Conservation (phyloP, 2,113 vertebrate species). For the Mobula hypostoma region DNA sequence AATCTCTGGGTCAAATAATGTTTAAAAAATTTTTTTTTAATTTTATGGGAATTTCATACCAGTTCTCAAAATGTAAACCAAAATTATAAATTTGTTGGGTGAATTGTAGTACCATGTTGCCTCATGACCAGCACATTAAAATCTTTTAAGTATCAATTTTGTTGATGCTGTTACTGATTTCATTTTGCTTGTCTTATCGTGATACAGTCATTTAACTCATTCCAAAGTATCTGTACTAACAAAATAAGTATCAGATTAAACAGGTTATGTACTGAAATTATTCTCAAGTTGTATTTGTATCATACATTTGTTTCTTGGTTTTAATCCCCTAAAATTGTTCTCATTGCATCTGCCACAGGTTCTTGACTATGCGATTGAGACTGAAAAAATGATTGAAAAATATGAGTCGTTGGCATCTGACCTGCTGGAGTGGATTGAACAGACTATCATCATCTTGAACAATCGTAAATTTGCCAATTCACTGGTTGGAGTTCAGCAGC, state of each 20-base stretch:
- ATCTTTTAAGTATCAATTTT: not conserved
- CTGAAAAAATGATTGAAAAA: constrained; percentile 92
- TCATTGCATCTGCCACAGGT: constrained; percentile 60
- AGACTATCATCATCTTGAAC: constrained; percentile 96
- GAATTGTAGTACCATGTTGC: not conserved
- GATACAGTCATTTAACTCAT: not conserved
- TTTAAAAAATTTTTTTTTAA: not conserved
- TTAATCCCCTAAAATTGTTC: constrained; percentile 4
- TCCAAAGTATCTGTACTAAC: not conserved
- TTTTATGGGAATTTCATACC: not conserved
- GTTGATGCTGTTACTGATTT: not conserved
- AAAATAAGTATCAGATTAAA: not conserved
- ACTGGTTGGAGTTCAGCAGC: constrained; percentile 83
- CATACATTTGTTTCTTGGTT: not conserved
- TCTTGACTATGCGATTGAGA: constrained; percentile 90
- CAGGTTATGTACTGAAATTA: not conserved
- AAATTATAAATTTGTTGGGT: not conserved
- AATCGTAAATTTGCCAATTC: constrained; percentile 97
- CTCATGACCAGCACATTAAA: not conserved
- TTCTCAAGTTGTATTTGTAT: not conserved
- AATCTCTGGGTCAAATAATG: not conserved
- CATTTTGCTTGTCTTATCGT: not conserved
- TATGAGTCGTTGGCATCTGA: constrained; percentile 91
- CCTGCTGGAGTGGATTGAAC: constrained; percentile 94
- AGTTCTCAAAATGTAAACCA: not conserved